These are phyloP conservation scores for Xyrauchen texanus DNA, from an alignment of 2,113 vertebrate species.

Conservation along the genomic window DNA sequence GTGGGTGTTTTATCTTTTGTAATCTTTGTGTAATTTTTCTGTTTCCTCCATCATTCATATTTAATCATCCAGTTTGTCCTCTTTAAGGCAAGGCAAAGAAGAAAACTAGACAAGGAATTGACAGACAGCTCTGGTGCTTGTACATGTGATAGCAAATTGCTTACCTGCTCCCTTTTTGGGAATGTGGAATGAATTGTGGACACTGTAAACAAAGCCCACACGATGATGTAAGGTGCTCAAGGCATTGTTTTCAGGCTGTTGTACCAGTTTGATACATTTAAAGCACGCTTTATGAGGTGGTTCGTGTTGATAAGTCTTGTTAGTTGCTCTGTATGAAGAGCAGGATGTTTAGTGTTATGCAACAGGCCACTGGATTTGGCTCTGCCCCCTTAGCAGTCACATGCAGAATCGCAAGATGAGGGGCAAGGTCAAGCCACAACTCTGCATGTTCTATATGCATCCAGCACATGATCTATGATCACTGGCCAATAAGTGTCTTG, in stretches of 20 bases:
- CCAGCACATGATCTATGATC: conserved; percentile 13
- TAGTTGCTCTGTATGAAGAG: conserved; percentile 8
- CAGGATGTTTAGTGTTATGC: conserved; percentile 20
- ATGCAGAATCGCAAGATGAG: conserved; percentile 10
- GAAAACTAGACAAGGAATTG: not conserved
- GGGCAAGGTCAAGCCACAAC: conserved; percentile 15
- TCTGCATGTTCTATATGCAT: conserved; percentile 1
- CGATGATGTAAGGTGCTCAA: not conserved
- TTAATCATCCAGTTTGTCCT: conserved; percentile 48
- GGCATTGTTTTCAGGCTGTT: not conserved
- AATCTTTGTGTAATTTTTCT: conserved; percentile 55
- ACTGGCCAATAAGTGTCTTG: not conserved
- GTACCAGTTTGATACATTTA: conserved; percentile 2
- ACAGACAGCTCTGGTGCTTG: too few relatives aligned
- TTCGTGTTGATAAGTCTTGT: too few relatives aligned
- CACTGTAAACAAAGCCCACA: not conserved
- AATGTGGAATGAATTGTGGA: conserved; percentile 13
- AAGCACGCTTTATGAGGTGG: not conserved
- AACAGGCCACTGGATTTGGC: conserved; percentile 13
- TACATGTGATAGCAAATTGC: too few relatives aligned
- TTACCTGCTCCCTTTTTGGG: not conserved
- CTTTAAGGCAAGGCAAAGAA: conserved; percentile 31
- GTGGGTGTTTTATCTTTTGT: conserved; percentile 66
- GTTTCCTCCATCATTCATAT: conserved; percentile 56
- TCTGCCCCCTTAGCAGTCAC: conserved; percentile 27